Evolutionary conservation across 2,888 invertebrate genomes (phyloP).

Genomic region (Polydrusus pterygomalis): DNA sequence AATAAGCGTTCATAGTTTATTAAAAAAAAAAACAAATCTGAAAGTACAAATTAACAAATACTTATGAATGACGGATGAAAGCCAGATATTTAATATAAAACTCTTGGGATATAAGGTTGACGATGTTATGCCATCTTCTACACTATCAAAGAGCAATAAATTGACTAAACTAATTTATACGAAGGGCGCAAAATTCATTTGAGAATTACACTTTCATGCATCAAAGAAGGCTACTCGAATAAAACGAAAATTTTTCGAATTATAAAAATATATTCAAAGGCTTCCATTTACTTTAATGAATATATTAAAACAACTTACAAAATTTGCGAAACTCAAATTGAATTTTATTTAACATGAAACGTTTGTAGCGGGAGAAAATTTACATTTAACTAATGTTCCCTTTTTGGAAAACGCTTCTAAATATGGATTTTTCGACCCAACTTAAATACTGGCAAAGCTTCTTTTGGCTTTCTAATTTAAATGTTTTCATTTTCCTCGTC

Average conservation of each 20-base stretch:
- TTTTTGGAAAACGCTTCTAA: not conserved
- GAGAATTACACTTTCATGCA: not conserved
- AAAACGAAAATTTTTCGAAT: slow-evolving; percentile 3
- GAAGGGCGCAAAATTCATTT: not conserved
- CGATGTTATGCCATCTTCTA: not conserved
- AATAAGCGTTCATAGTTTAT: too few relatives aligned
- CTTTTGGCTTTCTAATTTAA: not conserved
- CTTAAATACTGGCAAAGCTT: not conserved
- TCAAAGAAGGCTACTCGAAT: not conserved
- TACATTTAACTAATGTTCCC: not conserved
- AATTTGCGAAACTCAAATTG: slow-evolving; percentile 5
- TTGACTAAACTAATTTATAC: not conserved
- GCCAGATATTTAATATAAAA: not conserved
- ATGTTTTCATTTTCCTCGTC: not conserved
- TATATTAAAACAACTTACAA: slow-evolving; percentile 3
- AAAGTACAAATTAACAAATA: too few relatives aligned
- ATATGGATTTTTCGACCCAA: not conserved
- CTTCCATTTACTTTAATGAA: not conserved
- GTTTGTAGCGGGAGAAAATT: slow-evolving; percentile 3
- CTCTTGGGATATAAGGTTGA: not conserved
- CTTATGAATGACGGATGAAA: too few relatives aligned
- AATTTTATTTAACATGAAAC: slow-evolving; percentile 1
- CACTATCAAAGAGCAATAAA: not conserved
- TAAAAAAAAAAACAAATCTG: too few relatives aligned
- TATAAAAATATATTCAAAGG: slow-evolving; percentile 17